These are phyloP conservation scores for Gobius niger DNA, from an alignment of 2,113 vertebrate genomes.

Conservation along the genomic window DNA sequence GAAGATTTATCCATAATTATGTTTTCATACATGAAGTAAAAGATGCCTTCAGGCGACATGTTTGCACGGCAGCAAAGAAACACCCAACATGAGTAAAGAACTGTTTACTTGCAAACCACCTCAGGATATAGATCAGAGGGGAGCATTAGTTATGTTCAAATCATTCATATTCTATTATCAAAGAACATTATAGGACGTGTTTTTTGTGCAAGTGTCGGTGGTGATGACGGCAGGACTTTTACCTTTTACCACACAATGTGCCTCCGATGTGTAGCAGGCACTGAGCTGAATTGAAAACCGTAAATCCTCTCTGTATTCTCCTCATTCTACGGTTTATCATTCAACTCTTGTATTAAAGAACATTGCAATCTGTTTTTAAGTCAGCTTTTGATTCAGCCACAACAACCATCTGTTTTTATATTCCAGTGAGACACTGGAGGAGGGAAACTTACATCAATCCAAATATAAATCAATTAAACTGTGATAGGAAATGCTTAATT, in stretches of 20 bases:
- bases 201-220: neutral
- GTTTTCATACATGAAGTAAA: neutral
- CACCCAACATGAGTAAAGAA: neutral
- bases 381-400: conserved; percentile 4
- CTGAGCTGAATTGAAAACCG: neutral
- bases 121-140: neutral
- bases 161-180: neutral
- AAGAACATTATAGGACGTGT: neutral
- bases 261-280: neutral
- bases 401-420: conserved; percentile 10
- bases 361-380: conserved; percentile 13
- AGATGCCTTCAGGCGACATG: neutral
- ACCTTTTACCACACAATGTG: neutral
- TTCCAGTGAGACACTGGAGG: neutral
- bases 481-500: neutral
- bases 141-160: conserved; percentile 1
- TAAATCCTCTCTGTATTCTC: neutral
- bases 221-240: neutral
- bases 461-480: neutral
- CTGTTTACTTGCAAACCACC: neutral
- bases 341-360: conserved; percentile 3
- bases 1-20: too few species aligned
- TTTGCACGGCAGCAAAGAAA: neutral
- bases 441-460: neutral
- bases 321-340: neutral